A percentile compares a stretch with the other conserved stretches of the same genome.
These are phyloP conservation scores for Itoplectis maculator DNA, from an alignment of 2,888 invertebrate genomes.

Conservation along the genomic window DNA sequence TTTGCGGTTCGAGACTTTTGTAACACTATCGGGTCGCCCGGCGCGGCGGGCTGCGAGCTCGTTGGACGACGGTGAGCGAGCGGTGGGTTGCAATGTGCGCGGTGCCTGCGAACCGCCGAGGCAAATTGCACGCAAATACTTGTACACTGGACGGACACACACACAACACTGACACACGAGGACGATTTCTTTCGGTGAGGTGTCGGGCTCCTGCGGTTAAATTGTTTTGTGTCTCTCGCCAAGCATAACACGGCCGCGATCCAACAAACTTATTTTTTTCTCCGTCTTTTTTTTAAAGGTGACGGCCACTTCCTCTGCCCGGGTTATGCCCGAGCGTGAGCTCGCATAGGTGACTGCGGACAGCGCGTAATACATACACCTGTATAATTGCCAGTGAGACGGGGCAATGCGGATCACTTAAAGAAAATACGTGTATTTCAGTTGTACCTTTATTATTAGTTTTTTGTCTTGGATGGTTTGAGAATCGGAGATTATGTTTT, in stretches of 20 bases:
- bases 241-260: constrained; percentile 57
- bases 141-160: no score
- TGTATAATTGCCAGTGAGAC: neutral
- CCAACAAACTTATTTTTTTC: constrained; percentile 48
- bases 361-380: neutral
- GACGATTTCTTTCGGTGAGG: constrained; percentile 59
- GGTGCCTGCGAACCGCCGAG: neutral
- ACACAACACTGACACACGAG: no score
- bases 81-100: no score
- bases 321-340: neutral
- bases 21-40: constrained; percentile 32
- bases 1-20: constrained; percentile 69
- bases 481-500: neutral
- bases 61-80: no score
- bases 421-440: neutral
- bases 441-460: neutral
- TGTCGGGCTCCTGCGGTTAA: constrained; percentile 68
- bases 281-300: constrained; percentile 39
- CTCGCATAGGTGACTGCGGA: neutral
- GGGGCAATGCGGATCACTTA: neutral
- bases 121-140: constrained; percentile 19
- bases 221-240: constrained; percentile 70
- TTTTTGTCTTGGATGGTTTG: neutral
- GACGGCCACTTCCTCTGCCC: constrained; percentile 56
- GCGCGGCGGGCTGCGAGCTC: no score